Base-by-base conservation (phyloP, 1,140 invertebrate genomes). In the Aphaenogaster floridana region DNA sequence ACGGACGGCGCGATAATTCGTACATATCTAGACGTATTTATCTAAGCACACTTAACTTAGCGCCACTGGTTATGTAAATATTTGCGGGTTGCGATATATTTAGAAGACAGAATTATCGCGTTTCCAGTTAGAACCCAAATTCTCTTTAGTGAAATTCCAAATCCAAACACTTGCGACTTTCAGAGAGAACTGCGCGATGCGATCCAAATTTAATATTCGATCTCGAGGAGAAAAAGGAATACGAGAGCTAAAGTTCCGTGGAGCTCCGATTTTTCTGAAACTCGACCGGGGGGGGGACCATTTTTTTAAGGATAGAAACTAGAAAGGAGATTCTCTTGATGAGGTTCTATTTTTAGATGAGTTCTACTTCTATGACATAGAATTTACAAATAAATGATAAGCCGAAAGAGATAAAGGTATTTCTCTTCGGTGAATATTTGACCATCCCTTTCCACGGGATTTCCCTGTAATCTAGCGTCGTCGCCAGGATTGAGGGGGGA, bases 1-100 rank as follows among this genome's bases (percentile, higher is more conserved):
- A 63, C 39, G 17, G 13, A 68, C 50, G 34, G 42, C 21, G 61
- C n/a, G 77, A 80, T 80, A 68, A 80, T 68, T 52, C 63, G 45
- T 69, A 80, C 39, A 28, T 71, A 17, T 50, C 13, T 50, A 21
- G 7, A 68, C 45, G 78, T 45, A 80, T 80, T 80, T 71, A 78
- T 61, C 36, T 42, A 80, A 54, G 21, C 63, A 15, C 42, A 42
- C 66, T 50, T 80, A 69, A 48, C 48, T 80, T 80, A 80, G 78
- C 78, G 78, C 48, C 78, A 54, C 64, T 80, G 36, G 78, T 80
- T 80, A 80, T 80, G 78, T 15, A 80, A 80, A 80, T 80, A 80
- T 69, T 80, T 80, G 64, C 48, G 15, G 21, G 8, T n/a, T 42
- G 64, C 50, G 9, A 69, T 52, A 69, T 42, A 69, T 42, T 71